These are phyloP conservation scores for Puffinus mauretanicus DNA, from an alignment of 2,113 vertebrate genomes.

Conservation along the genomic window DNA sequence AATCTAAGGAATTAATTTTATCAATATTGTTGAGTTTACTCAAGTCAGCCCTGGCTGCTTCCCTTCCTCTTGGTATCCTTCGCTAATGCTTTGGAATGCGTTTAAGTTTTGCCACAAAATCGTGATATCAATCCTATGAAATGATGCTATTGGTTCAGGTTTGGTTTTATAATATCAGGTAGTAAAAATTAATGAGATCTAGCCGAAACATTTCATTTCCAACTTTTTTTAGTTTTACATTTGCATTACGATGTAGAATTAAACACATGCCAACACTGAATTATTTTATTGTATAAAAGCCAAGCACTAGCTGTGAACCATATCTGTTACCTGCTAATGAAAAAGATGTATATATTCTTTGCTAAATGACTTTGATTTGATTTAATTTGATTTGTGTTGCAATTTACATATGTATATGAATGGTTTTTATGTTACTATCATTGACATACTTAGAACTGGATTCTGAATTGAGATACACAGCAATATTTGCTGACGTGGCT, in stretches of 20 bases:
- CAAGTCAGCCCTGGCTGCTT: background rate
- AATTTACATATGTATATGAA: background rate
- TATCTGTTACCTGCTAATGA: conserved; percentile 1
- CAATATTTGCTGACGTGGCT: background rate
- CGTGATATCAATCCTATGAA: background rate
- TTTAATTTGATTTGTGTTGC: background rate
- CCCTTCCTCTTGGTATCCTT: background rate
- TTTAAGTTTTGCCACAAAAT: conserved; percentile 32
- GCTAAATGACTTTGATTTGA: conserved; percentile 5
- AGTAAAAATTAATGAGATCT: conserved; percentile 1
- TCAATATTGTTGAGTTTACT: conserved; percentile 19
- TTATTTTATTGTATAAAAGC: conserved; percentile 3
- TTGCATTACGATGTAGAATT: background rate
- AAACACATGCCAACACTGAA: background rate
- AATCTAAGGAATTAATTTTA: conserved; percentile 36
- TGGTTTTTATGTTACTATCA: background rate
- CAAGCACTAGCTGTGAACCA: background rate
- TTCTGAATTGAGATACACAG: background rate
- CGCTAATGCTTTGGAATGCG: conserved; percentile 43
- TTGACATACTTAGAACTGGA: background rate
- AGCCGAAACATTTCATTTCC: conserved; percentile 4
- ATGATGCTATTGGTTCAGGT: background rate
- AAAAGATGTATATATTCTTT: background rate
- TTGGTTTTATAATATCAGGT: background rate
- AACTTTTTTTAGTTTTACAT: background rate